A percentile compares a stretch with the other conserved stretches of the same genome.
Conservation (phyloP, 1,140 invertebrate species). For the Gonatopus flavifemur region DNA sequence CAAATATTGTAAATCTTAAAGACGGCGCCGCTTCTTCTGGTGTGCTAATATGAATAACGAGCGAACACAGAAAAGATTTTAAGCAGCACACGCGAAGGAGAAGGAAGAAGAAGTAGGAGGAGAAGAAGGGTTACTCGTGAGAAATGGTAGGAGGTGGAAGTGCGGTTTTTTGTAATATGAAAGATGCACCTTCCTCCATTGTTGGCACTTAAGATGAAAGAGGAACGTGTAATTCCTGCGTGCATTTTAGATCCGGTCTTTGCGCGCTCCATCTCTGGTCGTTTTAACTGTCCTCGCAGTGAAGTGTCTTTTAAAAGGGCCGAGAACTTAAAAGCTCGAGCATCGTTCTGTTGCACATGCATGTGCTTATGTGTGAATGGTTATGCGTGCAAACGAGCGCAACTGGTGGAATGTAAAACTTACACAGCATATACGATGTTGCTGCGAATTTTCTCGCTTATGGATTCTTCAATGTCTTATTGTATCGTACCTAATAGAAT, state of each 20-base stretch:
- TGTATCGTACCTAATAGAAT: no score
- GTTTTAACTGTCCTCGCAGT: no score
- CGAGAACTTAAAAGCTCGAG: no score
- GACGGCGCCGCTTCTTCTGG: no score
- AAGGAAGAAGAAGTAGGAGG: neutral
- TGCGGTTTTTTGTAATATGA: conserved; percentile 1
- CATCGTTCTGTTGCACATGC: no score
- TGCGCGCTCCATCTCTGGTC: neutral
- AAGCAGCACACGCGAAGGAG: conserved; percentile 22
- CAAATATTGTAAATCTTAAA: conserved; percentile 43
- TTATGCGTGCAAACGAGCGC: no score
- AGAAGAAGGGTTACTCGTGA: neutral
- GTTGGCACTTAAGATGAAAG: conserved; percentile 10
- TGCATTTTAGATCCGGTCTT: conserved; percentile 1
- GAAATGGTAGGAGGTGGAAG: neutral
- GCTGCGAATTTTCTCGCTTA: no score
- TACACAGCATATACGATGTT: no score
- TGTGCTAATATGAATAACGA: conserved; percentile 53
- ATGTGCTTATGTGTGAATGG: no score
- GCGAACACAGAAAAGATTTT: conserved; percentile 51
- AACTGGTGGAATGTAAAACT: conserved; percentile 10
- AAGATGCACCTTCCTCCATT: conserved; percentile 24
- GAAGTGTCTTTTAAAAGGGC: no score
- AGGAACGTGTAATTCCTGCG: conserved; percentile 6
- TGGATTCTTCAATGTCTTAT: no score